Conservation (phyloP, 1,140 invertebrate genomes). For the Acromyrmex echinatior region DNA sequence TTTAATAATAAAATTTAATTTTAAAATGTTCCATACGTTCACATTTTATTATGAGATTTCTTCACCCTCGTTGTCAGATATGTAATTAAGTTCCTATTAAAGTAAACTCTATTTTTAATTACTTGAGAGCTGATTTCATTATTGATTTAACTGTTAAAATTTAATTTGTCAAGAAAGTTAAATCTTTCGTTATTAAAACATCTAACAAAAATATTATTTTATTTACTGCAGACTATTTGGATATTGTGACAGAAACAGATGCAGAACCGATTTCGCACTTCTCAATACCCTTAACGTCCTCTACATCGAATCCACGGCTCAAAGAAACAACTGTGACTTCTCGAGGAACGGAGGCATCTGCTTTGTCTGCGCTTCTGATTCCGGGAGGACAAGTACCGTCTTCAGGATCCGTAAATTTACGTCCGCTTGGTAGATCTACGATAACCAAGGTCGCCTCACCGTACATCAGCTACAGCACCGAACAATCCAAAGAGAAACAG, state of each 20-base stretch:
- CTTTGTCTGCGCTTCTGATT: conserved; percentile 87
- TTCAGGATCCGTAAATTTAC: conserved; percentile 67
- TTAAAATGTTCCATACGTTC: not conserved
- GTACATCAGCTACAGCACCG: conserved; percentile 75
- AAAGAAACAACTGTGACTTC: conserved; percentile 44
- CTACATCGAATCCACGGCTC: conserved; percentile 29
- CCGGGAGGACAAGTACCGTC: conserved; percentile 87
- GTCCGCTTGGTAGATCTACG: conserved; percentile 86
- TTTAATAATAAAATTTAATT: not conserved
- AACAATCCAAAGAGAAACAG: conserved; percentile 62
- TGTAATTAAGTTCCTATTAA: not conserved
- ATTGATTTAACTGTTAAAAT: not conserved
- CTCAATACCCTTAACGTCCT: not conserved
- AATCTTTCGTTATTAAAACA: not conserved
- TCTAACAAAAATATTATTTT: not conserved
- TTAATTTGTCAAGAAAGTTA: not conserved
- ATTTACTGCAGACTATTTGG: conserved; percentile 43
- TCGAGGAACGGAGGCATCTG: conserved; percentile 81
- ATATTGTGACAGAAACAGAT: not conserved
- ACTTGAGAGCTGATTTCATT: not conserved
- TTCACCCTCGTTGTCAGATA: not conserved
- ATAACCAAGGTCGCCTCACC: conserved; percentile 90
- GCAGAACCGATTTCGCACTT: conserved; percentile 7
- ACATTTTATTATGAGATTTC: not conserved
- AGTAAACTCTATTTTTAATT: conserved; percentile 14